Conservation (phyloP, 2,888 invertebrate species). For the Halictus ligatus region DNA sequence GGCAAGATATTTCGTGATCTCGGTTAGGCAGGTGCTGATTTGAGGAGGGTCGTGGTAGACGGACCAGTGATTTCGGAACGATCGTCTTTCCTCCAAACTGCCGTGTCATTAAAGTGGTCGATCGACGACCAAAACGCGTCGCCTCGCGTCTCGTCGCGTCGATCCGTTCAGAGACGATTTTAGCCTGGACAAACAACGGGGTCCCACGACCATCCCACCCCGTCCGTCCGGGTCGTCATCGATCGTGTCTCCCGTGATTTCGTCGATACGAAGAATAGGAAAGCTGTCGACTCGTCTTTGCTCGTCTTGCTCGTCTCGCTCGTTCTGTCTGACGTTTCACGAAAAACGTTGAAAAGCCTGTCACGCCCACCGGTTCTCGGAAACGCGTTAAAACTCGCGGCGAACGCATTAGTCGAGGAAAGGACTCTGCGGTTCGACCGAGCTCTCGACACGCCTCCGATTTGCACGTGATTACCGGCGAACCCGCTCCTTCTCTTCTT, state of each 20-base stretch:
- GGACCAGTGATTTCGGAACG: slow-evolving; percentile 60
- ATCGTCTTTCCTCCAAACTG: slow-evolving; percentile 56
- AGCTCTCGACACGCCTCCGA: slow-evolving; percentile 69
- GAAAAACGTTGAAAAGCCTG: slow-evolving; percentile 50
- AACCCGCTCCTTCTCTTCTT: not conserved
- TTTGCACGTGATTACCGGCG: slow-evolving; percentile 68
- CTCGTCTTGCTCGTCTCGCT: not conserved
- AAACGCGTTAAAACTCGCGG: slow-evolving; percentile 59
- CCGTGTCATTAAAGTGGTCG: slow-evolving; percentile 65
- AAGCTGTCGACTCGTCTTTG: not conserved
- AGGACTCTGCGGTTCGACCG: slow-evolving; percentile 51
- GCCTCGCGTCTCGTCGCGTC: slow-evolving; percentile 6
- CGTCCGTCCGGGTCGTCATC: not conserved
- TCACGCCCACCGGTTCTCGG: slow-evolving; percentile 63
- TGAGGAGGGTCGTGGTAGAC: slow-evolving; percentile 66
- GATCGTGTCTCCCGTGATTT: not conserved
- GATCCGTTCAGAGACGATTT: slow-evolving; percentile 16
- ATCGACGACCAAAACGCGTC: slow-evolving; percentile 17
- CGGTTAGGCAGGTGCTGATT: slow-evolving; percentile 75
- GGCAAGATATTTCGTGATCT: slow-evolving; percentile 64
- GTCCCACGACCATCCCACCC: not conserved
- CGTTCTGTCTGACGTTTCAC: slow-evolving; percentile 44
- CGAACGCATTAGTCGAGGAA: slow-evolving; percentile 59
- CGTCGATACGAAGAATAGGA: not conserved
- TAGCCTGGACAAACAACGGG: slow-evolving; percentile 23